Percentiles rank a stretch among this genome's conserved stretches.
These are phyloP conservation scores for Clarias gariepinus DNA, from an alignment of 2,113 vertebrate genomes.

Conservation along the genomic window DNA sequence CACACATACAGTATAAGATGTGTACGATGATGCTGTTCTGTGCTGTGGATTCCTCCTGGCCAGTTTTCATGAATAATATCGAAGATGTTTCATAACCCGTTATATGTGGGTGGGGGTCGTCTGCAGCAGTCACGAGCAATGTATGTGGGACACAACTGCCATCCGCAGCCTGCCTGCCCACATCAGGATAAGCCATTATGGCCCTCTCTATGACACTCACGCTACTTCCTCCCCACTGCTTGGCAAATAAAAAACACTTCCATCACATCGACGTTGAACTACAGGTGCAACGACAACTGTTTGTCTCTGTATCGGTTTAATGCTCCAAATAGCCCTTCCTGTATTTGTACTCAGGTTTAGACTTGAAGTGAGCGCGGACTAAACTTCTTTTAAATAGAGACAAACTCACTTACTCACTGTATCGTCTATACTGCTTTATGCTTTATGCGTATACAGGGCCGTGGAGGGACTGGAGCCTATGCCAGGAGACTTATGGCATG, in stretches of 20 bases:
- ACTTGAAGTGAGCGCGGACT: neutral
- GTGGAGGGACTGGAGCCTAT: too few species aligned
- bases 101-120: conserved; percentile 73
- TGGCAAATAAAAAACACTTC: conserved; percentile 23
- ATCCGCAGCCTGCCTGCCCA: conserved; percentile 57
- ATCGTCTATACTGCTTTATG: too few species aligned
- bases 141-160: conserved; percentile 65
- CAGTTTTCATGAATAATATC: conserved; percentile 68
- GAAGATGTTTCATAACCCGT: conserved; percentile 66
- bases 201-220: conserved; percentile 43
- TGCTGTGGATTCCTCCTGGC: conserved; percentile 59
- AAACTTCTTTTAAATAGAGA: neutral
- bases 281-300: conserved; percentile 48
- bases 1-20: neutral
- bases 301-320: conserved; percentile 62
- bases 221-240: conserved; percentile 45
- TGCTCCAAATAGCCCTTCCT: neutral
- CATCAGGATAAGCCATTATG: conserved; percentile 64
- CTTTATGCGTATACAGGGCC: too few species aligned
- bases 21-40: conserved; percentile 34
- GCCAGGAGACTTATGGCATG: too few species aligned
- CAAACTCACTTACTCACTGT: too few species aligned
- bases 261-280: conserved; percentile 55
- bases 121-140: conserved; percentile 62
- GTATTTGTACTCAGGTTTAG: neutral